Percentiles rank a stretch among this genome's conserved stretches.
Evolutionary conservation across 1,140 invertebrate species (phyloP).

Genomic region (Holotrichia oblita): DNA sequence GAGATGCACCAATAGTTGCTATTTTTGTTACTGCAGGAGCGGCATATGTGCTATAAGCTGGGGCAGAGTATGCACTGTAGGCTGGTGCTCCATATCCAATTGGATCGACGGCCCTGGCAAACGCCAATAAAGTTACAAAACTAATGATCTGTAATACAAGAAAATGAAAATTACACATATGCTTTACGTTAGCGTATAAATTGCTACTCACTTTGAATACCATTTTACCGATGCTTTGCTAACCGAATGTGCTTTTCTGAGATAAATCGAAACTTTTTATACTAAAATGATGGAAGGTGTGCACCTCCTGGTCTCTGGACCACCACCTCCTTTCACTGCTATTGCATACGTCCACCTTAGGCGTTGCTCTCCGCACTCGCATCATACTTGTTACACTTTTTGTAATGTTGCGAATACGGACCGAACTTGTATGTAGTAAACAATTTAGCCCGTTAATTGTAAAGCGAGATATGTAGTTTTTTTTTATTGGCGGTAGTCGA

Average conservation of each 20-base stretch:
- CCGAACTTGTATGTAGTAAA: not conserved
- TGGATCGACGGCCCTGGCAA: not conserved
- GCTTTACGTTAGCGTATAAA: not conserved
- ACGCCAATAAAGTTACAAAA: constrained; percentile 20
- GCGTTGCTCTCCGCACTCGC: not conserved
- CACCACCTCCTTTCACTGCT: constrained; percentile 17
- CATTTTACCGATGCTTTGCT: not conserved
- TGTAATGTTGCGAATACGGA: not conserved
- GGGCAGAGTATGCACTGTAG: constrained; percentile 10
- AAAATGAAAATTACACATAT: not conserved
- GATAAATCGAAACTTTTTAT: constrained; percentile 18
- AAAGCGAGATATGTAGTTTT: not conserved
- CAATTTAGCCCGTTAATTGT: not conserved
- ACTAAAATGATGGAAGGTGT: constrained; percentile 19
- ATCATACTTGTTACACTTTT: not conserved
- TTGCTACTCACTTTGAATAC: constrained; percentile 21
- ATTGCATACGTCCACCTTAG: constrained; percentile 9
- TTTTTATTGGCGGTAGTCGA: not conserved
- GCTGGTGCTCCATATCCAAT: constrained; percentile 34
- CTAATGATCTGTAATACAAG: constrained; percentile 8
- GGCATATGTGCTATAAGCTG: constrained; percentile 30
- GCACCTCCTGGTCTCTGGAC: not conserved
- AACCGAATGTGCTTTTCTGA: not conserved
- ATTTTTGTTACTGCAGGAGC: constrained; percentile 9
- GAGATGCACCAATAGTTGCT: constrained; percentile 3